Evolutionary conservation across 2,888 invertebrate genomes (phyloP).

Genomic region (Heliconius ismenius): DNA sequence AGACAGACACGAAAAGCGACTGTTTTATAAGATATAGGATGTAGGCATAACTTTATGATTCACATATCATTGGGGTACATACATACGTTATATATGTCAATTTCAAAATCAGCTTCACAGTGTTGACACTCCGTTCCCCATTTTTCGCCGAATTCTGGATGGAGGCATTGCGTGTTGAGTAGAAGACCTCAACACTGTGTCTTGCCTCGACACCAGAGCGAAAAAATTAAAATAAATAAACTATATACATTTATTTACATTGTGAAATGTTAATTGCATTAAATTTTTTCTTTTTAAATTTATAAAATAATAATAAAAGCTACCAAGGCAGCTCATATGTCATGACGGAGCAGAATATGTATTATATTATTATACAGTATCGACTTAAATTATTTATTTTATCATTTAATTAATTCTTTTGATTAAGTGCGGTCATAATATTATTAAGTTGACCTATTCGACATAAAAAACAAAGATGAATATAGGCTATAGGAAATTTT

Average conservation of each 20-base stretch:
- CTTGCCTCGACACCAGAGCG: too few species aligned
- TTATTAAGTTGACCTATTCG: neutral
- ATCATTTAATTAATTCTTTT: constrained; percentile 6
- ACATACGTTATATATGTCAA: neutral
- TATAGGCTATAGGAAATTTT: neutral
- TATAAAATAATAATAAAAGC: neutral
- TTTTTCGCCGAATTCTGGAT: too few species aligned
- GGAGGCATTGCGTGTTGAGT: too few species aligned
- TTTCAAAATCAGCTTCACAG: too few species aligned
- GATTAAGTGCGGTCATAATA: neutral
- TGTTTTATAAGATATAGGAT: too few species aligned
- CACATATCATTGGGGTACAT: neutral
- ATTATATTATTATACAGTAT: neutral
- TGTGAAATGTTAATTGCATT: too few species aligned
- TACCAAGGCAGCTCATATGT: neutral
- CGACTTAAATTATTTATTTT: constrained; percentile 3
- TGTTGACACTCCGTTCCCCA: too few species aligned
- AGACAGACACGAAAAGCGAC: too few species aligned
- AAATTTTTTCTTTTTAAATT: too few species aligned
- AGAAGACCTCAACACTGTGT: too few species aligned
- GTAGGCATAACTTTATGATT: neutral
- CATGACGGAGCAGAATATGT: neutral
- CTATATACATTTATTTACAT: too few species aligned
- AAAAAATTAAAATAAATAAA: too few species aligned
- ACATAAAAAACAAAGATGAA: neutral